Evolutionary conservation across 2,888 invertebrate species (phyloP).

Genomic region (Drosophila affinis): DNA sequence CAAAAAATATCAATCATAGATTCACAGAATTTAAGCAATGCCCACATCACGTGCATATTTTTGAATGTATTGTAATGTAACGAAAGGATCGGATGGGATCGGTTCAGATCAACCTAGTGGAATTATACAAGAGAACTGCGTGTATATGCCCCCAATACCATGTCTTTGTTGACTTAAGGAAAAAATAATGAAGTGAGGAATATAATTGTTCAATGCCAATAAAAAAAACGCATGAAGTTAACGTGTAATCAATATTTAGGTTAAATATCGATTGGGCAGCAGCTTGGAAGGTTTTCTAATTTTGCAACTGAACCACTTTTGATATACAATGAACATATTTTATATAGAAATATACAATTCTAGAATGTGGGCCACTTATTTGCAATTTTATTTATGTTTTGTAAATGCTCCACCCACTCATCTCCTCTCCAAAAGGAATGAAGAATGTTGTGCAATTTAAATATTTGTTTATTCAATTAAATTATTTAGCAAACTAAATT

Average conservation of each 20-base stretch:
- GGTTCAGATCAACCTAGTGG: constrained; percentile 51
- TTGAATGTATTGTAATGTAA: constrained; percentile 55
- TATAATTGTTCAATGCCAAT: constrained; percentile 49
- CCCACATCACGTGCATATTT: constrained; percentile 63
- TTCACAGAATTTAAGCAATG: constrained; percentile 68
- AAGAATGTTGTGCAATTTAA: constrained; percentile 66
- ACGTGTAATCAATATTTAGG: constrained; percentile 61
- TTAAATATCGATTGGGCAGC: constrained; percentile 59
- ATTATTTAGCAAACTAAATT: constrained; percentile 57
- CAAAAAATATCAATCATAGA: constrained; percentile 58
- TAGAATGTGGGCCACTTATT: constrained; percentile 35
- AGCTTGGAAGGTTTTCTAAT: constrained; percentile 19
- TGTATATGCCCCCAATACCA: constrained; percentile 33
- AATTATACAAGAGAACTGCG: constrained; percentile 54
- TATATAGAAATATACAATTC: constrained; percentile 23
- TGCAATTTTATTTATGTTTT: constrained; percentile 59
- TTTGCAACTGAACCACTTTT: constrained; percentile 62
- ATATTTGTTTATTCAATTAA: constrained; percentile 27
- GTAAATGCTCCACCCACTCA: constrained; percentile 36
- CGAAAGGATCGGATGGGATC: background rate
- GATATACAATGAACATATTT: constrained; percentile 57
- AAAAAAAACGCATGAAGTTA: constrained; percentile 36
- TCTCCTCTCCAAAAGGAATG: constrained; percentile 21
- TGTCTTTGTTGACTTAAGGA: constrained; percentile 69
- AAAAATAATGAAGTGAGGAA: constrained; percentile 50